Evolutionary conservation across 53 echinoderm and acorn worm species (phyloP), one percentile per base, ranked within the genome.

Genomic region (Henricia sp.): DNA sequence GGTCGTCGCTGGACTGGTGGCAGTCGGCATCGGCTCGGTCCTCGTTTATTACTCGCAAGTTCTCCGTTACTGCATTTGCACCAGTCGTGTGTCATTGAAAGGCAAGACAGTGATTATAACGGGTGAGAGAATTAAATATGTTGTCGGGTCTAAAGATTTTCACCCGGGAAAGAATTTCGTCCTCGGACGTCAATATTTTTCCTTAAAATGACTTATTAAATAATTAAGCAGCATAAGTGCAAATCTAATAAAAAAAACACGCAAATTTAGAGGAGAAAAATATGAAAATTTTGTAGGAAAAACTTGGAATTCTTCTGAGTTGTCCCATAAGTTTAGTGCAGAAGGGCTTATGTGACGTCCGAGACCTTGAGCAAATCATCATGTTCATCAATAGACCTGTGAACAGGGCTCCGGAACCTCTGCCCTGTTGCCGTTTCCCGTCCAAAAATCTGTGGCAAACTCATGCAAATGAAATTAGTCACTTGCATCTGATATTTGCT

Each of bases 81-180:
- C 8, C 10, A 53, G 53, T 48, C 19, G 17, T 35, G 37, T 36
- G 11, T 73, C 73, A n/a, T 4, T 73, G 54, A 53, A 10, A 37
- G 73, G 73, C 54, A 73, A 73, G 4, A 73, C 38, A 19, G 50
- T 73, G 10, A 21, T 73, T 53, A 73, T 73, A 32, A 73, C 73
- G 21, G 73, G 73, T 73, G 24, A 48, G 37, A 19, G 0, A 13
- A 28, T n/a, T 0, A 4, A 25, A 20, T 11, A 12, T 30, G 6
- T 8, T 2, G 13, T 25, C 11, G 9, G 21, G 3, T 29, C 3
- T 11, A 5, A 43, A 70, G 21, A 48, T 29, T 0, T 4, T 1
- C 60, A 20, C 10, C 26, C 25, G 25, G 2, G 24, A 14, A 27
- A 27, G 23, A n/a, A n/a, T n/a, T n/a, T n/a, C n/a, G n/a, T n/a